Percentiles rank a stretch among this genome's conserved stretches.
Conservation (phyloP, 1,140 invertebrate genomes). For the Yoshiicerus persimilis region DNA sequence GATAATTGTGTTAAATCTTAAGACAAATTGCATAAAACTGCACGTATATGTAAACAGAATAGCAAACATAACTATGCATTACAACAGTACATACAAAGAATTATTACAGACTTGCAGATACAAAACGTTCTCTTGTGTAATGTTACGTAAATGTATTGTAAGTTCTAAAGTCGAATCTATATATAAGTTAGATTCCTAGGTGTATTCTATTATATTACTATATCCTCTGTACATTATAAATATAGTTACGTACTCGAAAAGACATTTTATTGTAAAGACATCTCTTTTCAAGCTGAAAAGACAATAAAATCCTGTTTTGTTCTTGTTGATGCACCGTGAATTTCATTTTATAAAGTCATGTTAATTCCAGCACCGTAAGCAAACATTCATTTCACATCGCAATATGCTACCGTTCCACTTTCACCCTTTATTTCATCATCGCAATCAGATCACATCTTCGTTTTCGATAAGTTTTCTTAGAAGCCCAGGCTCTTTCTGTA, state of each 20-base stretch:
- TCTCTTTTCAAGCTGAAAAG: constrained; percentile 44
- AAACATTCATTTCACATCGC: not conserved
- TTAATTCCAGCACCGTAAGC: not conserved
- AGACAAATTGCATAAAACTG: not conserved
- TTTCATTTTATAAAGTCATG: not conserved
- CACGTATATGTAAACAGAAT: not conserved
- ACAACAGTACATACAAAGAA: not conserved
- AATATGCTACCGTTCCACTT: not conserved
- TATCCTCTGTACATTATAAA: too few species aligned
- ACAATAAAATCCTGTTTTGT: constrained; percentile 40
- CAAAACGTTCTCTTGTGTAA: not conserved
- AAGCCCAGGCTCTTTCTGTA: constrained; percentile 20
- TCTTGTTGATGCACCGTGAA: constrained; percentile 35
- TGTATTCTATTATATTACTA: not conserved
- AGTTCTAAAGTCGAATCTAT: not conserved
- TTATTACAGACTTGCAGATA: not conserved
- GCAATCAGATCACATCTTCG: not conserved
- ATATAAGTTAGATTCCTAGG: not conserved
- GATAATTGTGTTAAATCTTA: not conserved
- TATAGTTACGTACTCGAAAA: constrained; percentile 29
- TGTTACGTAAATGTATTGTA: not conserved
- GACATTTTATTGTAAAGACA: constrained; percentile 38
- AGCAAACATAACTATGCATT: too few species aligned
- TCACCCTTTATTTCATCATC: too few species aligned
- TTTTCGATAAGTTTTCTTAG: not conserved